Evolutionary conservation across 2,797 vertebrate species (phyloP).

Genomic region (Ctenosaura bakeri): DNA sequence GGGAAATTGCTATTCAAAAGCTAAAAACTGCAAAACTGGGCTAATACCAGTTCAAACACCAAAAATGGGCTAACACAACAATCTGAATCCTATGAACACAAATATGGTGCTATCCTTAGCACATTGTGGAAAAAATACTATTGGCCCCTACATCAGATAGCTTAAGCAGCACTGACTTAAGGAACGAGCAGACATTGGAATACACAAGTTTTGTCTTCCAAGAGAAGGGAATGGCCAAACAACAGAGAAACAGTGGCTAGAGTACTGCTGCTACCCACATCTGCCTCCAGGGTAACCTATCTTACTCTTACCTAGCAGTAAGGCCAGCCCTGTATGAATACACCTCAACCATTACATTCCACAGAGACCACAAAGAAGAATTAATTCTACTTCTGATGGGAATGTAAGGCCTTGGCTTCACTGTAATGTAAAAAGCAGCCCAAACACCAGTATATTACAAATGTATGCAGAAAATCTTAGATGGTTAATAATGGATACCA

Average conservation of each 20-base stretch:
- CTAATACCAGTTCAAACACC: too few relatives aligned
- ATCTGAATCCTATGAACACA: background rate
- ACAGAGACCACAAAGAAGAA: too few relatives aligned
- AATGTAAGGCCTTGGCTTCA: background rate
- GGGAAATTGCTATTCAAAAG: background rate
- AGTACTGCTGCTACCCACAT: too few relatives aligned
- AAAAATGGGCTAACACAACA: background rate
- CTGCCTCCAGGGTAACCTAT: too few relatives aligned
- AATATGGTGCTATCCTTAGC: background rate
- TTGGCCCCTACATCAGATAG: background rate
- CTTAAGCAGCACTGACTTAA: background rate
- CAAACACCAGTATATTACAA: background rate
- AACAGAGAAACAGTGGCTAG: background rate
- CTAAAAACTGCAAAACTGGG: background rate
- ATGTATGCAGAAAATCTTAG: background rate
- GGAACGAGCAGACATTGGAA: background rate
- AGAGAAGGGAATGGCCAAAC: background rate
- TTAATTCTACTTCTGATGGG: too few relatives aligned
- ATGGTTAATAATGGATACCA: background rate
- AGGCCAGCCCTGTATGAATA: background rate
- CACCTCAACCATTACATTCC: background rate
- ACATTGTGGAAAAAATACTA: background rate
- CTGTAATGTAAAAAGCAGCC: background rate
- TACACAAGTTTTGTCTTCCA: background rate
- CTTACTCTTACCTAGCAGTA: too few relatives aligned